A percentile compares a stretch with the other conserved stretches of the same genome.
Conservation (phyloP, 1,140 invertebrate genomes). For the Cotesia typhae region DNA sequence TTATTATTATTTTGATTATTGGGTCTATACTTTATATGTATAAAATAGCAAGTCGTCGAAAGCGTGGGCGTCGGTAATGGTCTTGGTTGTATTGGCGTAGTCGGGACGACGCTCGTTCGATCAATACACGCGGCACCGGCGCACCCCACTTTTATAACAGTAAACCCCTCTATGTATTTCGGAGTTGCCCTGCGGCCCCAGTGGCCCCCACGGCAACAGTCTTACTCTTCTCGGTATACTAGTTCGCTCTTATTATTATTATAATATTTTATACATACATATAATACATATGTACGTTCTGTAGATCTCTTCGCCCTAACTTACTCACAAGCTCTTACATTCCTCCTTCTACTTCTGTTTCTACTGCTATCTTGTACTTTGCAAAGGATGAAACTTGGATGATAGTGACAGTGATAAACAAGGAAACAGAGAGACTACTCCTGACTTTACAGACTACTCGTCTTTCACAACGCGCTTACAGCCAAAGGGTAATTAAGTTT, state of each 20-base stretch:
- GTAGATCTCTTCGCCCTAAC: too few species aligned
- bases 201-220: background rate
- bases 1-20: background rate
- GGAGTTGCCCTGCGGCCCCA: background rate
- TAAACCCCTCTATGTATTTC: slow-evolving; percentile 15
- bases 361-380: background rate
- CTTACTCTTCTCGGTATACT: slow-evolving; percentile 6
- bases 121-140: slow-evolving; percentile 56
- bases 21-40: too few species aligned
- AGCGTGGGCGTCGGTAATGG: slow-evolving; percentile 46
- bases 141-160: slow-evolving; percentile 39
- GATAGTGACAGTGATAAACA: background rate
- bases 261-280: too few species aligned
- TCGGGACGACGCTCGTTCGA: slow-evolving; percentile 45
- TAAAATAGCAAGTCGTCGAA: background rate
- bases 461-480: slow-evolving; percentile 13
- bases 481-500: slow-evolving; percentile 40
- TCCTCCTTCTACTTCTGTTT: background rate
- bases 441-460: slow-evolving; percentile 18
- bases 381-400: slow-evolving; percentile 10
- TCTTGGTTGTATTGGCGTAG: slow-evolving; percentile 38
- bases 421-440: background rate
- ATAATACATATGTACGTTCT: too few species aligned
- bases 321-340: too few species aligned
- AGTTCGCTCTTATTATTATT: too few species aligned